Evolutionary conservation across 2,113 vertebrate species (phyloP), one percentile per base, ranked within the genome.

Genomic region (Sinocyclocheilus rhinocerous): DNA sequence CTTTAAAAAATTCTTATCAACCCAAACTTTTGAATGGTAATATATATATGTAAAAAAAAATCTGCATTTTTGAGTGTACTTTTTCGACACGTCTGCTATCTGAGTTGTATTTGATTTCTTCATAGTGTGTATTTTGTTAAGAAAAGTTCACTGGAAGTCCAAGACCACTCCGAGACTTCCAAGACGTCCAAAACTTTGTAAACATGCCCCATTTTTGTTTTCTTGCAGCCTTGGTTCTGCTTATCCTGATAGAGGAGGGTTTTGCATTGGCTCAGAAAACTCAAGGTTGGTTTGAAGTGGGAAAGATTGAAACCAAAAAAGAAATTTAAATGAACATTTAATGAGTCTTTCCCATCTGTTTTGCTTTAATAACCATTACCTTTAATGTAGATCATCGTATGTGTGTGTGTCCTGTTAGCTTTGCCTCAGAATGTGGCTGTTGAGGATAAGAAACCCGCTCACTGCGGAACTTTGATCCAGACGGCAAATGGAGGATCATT

Each of bases 401-500:
- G 10, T 48, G 26, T 24, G 36, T 55, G 26, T 72, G 59, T 39
- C 11, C 45, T 18, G 0, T 11, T 12, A 96, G 95, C 94, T 65
- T 72, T 85, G 88, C 95, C 93, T 77, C 93, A 96, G 67, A 97
- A 94, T 88, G 94, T 93, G 45, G 95, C 94, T 52, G 92, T 93
- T 67, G 95, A 95, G 1, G 67, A 80, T 48, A 85, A 48, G 65
- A 78, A 57, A 11, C 83, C 94, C 67, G 93, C 94, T 61, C 95
- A 96, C 84, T 99, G 98, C 89, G 96, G 98, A 81, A 96, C 95
- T 11, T 99, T 97, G 97, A 92, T 96, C 81, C 94, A 97, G 87
- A 96, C 95, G 76, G 91, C 92, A 86, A 97, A 99, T 15, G 97
- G 97, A 22, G 98, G 98, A 13, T 95, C 95, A 83, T 99, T 99